These are phyloP conservation scores for Blastobasis lacticolella DNA, from an alignment of 2,888 invertebrate genomes.

Conservation along the genomic window DNA sequence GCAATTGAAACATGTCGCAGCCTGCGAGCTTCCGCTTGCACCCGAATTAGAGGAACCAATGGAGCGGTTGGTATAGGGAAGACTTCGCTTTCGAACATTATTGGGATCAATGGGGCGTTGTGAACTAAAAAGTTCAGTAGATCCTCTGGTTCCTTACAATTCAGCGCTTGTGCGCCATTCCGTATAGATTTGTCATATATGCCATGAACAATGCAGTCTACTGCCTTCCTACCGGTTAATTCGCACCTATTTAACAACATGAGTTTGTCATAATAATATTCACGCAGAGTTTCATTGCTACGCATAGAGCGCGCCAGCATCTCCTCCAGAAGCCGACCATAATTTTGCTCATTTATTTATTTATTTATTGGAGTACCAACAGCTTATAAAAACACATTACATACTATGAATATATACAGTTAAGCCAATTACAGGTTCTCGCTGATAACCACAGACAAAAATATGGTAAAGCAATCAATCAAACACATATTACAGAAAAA, in stretches of 20 bases:
- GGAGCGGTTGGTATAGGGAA: neutral
- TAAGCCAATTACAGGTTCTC: too few relatives aligned
- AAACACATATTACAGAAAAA: too few relatives aligned
- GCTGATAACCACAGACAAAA: too few relatives aligned
- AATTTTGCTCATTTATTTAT: conserved; percentile 17
- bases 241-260: conserved; percentile 12
- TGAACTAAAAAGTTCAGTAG: conserved; percentile 10
- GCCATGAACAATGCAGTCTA: conserved; percentile 19
- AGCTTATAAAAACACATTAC: too few relatives aligned
- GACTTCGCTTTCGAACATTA: neutral
- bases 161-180: conserved; percentile 13
- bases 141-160: conserved; percentile 14
- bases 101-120: neutral
- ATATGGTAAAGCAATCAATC: too few relatives aligned
- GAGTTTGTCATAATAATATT: conserved; percentile 15
- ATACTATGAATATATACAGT: too few relatives aligned
- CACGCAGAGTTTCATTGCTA: conserved; percentile 8
- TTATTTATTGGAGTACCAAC: too few relatives aligned
- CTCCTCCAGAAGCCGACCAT: conserved; percentile 14
- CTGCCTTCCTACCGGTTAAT: conserved; percentile 15
- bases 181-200: conserved; percentile 12
- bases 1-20: conserved; percentile 8
- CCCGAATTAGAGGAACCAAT: neutral
- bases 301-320: conserved; percentile 10
- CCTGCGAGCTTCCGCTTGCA: neutral